Evolutionary conservation across 2,888 invertebrate species (phyloP).

Genomic region (Leucophenga maculata): DNA sequence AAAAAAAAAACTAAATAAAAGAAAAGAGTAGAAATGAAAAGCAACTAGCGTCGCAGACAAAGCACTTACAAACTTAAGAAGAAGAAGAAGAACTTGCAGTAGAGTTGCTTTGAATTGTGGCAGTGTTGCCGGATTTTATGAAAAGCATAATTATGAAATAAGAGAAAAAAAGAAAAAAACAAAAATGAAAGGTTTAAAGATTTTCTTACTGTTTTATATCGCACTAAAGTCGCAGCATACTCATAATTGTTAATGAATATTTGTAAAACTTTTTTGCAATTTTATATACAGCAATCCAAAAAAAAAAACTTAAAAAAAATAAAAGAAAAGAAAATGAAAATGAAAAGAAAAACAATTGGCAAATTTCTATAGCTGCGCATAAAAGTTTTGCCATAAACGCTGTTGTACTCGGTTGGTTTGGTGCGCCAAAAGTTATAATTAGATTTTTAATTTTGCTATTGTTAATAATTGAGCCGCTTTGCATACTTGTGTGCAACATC

Average conservation of each 20-base stretch:
- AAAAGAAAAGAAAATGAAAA: neutral
- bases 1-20: conserved; percentile 31
- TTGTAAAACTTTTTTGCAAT: neutral
- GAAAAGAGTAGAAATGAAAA: neutral
- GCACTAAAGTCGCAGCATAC: conserved; percentile 31
- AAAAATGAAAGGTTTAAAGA: conserved; percentile 38
- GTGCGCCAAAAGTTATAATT: conserved; percentile 25
- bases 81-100: too few species aligned
- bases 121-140: neutral
- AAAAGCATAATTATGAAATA: neutral
- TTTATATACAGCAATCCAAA: too few species aligned
- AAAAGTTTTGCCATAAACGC: neutral
- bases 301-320: too few species aligned
- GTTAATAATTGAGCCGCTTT: conserved; percentile 8
- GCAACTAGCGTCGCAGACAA: conserved; percentile 16
- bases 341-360: neutral
- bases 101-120: conserved; percentile 40
- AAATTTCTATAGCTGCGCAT: too few species aligned
- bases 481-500: neutral
- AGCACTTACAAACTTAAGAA: neutral
- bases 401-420: neutral
- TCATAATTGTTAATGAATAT: conserved; percentile 58
- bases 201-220: neutral
- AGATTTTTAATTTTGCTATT: conserved; percentile 27
- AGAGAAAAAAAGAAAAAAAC: too few species aligned